Percentiles rank a stretch among this genome's conserved stretches.
Conservation (phyloP, 64 coral and sea anemone species). For the Orbicella faveolata region DNA sequence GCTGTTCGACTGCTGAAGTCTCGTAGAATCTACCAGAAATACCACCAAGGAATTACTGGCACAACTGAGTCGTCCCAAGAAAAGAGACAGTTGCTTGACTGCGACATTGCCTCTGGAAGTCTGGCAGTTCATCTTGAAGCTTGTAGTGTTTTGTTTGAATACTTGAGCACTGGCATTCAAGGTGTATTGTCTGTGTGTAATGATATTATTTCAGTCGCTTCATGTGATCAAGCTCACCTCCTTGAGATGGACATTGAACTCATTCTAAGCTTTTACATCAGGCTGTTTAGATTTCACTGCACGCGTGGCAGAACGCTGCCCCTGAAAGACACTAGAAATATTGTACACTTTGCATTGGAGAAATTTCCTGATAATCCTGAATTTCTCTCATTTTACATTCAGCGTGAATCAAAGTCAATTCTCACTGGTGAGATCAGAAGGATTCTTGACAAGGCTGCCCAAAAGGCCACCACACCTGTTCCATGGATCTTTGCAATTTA, state of each 20-base stretch:
- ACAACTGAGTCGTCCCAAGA: background rate
- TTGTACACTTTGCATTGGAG: slow-evolving; percentile 44
- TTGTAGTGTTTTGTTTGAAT: slow-evolving; percentile 74
- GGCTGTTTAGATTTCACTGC: slow-evolving; percentile 62
- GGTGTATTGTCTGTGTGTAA: slow-evolving; percentile 59
- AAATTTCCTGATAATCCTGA: slow-evolving; percentile 78
- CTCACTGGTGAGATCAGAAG: slow-evolving; percentile 68
- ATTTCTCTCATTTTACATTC: slow-evolving; percentile 72
- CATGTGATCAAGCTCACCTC: background rate
- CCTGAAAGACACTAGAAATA: slow-evolving; percentile 59
- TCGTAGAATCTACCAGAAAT: slow-evolving; percentile 59
- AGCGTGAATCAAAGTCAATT: slow-evolving; percentile 80
- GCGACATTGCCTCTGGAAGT: slow-evolving; percentile 26
- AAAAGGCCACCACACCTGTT: slow-evolving; percentile 54
- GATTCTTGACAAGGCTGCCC: slow-evolving; percentile 71
- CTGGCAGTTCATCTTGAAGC: slow-evolving; percentile 64
- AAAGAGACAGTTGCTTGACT: background rate
- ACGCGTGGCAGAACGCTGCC: slow-evolving; percentile 19
- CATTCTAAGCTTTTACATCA: slow-evolving; percentile 60
- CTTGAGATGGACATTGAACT: slow-evolving; percentile 50
- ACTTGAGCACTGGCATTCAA: slow-evolving; percentile 71
- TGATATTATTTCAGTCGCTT: slow-evolving; percentile 10
- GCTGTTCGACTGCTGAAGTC: slow-evolving; percentile 74
- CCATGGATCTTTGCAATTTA: slow-evolving; percentile 78
- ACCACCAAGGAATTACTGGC: background rate